phyloP scores from a whole-genome alignment of 2,888 invertebrate genomes.

The Callyntrura guangdongensis region DNA sequence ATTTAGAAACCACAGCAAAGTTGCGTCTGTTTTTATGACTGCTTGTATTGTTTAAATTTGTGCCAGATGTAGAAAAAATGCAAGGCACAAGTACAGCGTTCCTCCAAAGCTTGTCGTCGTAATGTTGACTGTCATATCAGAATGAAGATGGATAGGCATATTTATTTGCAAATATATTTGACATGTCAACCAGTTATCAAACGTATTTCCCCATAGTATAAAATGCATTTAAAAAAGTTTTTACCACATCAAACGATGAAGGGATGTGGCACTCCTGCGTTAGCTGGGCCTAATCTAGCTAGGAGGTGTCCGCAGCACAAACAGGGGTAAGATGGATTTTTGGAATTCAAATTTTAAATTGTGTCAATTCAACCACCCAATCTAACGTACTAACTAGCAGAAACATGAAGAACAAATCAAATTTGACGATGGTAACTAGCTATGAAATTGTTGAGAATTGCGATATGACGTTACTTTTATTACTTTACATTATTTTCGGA shows the following conservation, averaged over 20 bases:
- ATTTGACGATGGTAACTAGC: too few relatives aligned
- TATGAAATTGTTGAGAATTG: too few relatives aligned
- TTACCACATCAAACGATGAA: too few relatives aligned
- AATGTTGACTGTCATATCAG: constrained; percentile 25
- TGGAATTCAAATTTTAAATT: too few relatives aligned
- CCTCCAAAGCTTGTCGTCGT: constrained; percentile 38
- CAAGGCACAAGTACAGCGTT: neutral
- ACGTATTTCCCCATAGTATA: neutral
- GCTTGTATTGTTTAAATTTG: neutral
- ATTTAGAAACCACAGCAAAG: neutral
- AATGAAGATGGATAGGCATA: constrained; percentile 5
- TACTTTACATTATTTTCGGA: neutral
- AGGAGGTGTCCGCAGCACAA: too few relatives aligned
- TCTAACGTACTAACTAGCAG: too few relatives aligned
- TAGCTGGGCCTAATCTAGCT: too few relatives aligned
- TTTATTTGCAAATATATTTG: neutral
- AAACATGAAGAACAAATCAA: too few relatives aligned
- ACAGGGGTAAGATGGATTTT: too few relatives aligned
- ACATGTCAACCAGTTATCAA: neutral
- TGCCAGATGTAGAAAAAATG: neutral
- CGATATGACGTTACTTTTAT: too few relatives aligned
- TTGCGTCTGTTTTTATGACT: neutral
- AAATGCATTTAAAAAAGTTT: neutral
- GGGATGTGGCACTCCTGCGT: too few relatives aligned
- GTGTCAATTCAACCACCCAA: too few relatives aligned